Evolutionary conservation across 2,888 invertebrate genomes (phyloP).

Genomic region (Melieria omissa): DNA sequence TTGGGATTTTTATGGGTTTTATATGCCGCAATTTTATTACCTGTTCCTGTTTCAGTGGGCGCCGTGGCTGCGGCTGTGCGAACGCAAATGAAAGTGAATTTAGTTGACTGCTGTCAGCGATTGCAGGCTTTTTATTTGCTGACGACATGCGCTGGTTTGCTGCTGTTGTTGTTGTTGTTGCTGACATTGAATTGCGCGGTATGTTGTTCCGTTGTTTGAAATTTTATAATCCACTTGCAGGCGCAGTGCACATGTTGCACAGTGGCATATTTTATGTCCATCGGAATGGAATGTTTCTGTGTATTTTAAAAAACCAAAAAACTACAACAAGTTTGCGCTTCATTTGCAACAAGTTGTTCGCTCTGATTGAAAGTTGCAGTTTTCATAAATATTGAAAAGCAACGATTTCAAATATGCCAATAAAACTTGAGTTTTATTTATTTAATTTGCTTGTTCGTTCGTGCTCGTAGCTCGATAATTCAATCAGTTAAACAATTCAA

Average conservation of each 20-base stretch:
- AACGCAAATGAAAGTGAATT: conserved; percentile 51
- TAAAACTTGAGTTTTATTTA: too few species aligned
- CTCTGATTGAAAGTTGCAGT: too few species aligned
- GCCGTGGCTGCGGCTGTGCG: conserved; percentile 18
- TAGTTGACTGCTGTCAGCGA: conserved; percentile 10
- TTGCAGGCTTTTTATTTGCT: conserved; percentile 31
- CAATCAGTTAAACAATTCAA: too few species aligned
- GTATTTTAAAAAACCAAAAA: too few species aligned
- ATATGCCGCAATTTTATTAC: conserved; percentile 36
- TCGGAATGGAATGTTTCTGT: too few species aligned
- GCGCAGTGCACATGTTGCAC: neutral
- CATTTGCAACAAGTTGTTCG: too few species aligned
- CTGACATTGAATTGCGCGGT: neutral
- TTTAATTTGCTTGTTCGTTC: too few species aligned
- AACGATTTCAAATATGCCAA: too few species aligned
- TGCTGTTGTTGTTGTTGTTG: neutral
- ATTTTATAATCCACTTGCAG: neutral
- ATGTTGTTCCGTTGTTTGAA: neutral
- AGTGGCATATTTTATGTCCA: neutral
- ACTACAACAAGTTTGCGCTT: too few species aligned
- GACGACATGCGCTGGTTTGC: conserved; percentile 16
- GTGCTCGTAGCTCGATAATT: too few species aligned
- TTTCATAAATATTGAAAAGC: too few species aligned
- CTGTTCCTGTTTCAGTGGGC: conserved; percentile 17
- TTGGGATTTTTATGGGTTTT: conserved; percentile 24